These are phyloP conservation scores for Tragelaphus oryx DNA, from an alignment of 2,797 vertebrate genomes.

Conservation along the genomic window DNA sequence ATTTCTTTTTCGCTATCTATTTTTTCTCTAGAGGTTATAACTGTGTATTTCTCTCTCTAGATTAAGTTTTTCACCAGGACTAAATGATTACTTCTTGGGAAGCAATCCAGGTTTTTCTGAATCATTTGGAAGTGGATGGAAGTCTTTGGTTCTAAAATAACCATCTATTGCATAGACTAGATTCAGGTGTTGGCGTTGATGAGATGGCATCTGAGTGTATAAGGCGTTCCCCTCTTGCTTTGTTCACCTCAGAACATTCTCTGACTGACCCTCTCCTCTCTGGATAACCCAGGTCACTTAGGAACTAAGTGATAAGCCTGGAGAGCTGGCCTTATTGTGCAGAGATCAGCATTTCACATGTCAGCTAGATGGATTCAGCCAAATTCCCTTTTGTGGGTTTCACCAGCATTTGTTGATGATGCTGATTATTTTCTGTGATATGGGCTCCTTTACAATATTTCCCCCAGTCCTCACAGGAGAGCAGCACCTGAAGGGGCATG, in stretches of 20 bases:
- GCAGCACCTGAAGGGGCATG: not conserved
- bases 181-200: constrained; percentile 70
- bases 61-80: not conserved
- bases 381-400: not conserved
- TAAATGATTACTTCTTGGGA: constrained; percentile 27
- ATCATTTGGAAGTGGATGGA: constrained; percentile 58
- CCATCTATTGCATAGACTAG: constrained; percentile 56
- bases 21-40: not conserved
- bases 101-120: constrained; percentile 59
- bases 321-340: constrained; percentile 40
- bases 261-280: constrained; percentile 40
- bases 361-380: not conserved
- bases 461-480: not conserved
- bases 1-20: not conserved
- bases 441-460: not conserved
- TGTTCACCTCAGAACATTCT: constrained; percentile 63
- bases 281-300: not conserved
- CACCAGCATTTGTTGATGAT: not conserved
- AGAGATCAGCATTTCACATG: not conserved
- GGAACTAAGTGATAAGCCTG: constrained; percentile 52
- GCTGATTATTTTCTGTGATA: not conserved
- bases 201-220: constrained; percentile 65
- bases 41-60: not conserved
- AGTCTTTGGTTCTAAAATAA: constrained; percentile 48
- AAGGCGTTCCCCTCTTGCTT: constrained; percentile 62